Conservation (phyloP, 2,113 vertebrate species). For the Phyllostomus discolor region DNA sequence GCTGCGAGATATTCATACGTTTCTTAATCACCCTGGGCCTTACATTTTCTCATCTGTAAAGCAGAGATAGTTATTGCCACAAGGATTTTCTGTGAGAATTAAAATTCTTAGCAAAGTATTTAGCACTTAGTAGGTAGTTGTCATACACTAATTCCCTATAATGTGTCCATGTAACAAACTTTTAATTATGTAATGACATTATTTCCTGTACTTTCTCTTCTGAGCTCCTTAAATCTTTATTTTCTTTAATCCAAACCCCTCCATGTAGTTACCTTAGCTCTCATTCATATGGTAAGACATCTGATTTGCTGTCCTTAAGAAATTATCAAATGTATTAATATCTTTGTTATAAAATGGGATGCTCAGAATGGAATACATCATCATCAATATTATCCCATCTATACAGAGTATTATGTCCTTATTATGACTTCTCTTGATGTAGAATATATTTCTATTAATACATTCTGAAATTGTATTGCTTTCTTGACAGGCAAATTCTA, state of each 20-base stretch:
- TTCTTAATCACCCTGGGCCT: neutral
- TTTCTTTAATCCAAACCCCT: neutral
- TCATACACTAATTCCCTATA: neutral
- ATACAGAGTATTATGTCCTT: neutral
- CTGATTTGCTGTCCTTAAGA: neutral
- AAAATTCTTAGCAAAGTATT: slow-evolving; percentile 12
- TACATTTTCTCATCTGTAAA: neutral
- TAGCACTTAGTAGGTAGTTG: neutral
- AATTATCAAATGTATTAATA: neutral
- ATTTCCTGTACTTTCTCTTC: neutral
- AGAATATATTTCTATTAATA: neutral
- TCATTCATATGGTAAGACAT: neutral
- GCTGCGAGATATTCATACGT: neutral
- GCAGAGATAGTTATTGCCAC: neutral
- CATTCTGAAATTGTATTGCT: neutral
- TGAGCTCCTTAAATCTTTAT: slow-evolving; percentile 2
- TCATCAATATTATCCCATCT: neutral
- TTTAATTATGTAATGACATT: neutral
- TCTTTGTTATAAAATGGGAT: neutral
- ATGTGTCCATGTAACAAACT: neutral
- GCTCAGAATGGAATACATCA: neutral
- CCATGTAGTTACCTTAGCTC: neutral
- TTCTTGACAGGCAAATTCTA: neutral
- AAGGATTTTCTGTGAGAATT: neutral
- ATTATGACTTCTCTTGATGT: neutral